Evolutionary conservation across 2,113 vertebrate genomes (phyloP), one percentile per base, ranked within the genome.

Genomic region (Osmerus mordax): DNA sequence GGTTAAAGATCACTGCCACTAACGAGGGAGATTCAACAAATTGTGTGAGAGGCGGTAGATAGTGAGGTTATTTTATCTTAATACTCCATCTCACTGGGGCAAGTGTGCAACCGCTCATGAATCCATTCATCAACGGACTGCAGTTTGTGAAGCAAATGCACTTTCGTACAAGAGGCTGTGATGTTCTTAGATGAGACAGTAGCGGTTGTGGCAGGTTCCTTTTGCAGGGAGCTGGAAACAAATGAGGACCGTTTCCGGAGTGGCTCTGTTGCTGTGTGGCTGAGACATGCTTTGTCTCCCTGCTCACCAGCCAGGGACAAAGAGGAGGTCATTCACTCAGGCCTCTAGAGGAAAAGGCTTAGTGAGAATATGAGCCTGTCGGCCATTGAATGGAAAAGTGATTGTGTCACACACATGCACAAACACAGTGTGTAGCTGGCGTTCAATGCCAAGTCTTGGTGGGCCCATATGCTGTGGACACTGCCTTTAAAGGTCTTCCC

Each of bases 1-100:
- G 69, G 63, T 28, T 66, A 12, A 75, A 65, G 18, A 11, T 71
- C 12, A 71, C 61, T 12, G 69, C 61, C 25, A n/a, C n/a, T n/a
- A n/a, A n/a, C n/a, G 25, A 28, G 25, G 25, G 25, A 47, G 9
- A 47, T 11, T 47, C 41, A 8, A 47, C 41, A 11, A 12, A 47
- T 47, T 12, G 41, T 47, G 41, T 28, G 25, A 28, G 25, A 28
- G 1, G 25, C 25, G 25, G 25, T 47, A 47, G 41, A 47, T 47
- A 47, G 1, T 47, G 11, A n/a, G 32, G 19, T 23, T 65, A 18
- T 65, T 41, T 47, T 51, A 21, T 36, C 12, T 36, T 65, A 21
- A 12, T n/a, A 60, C 58, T 19, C 1, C 18, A 29, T 36, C 62
- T 29, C 32, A 11, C 7, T 0, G n/a, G 1, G n/a, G 64, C 11